phyloP scores from a whole-genome alignment of 2,113 vertebrate species.

The Chloebia gouldiae region DNA sequence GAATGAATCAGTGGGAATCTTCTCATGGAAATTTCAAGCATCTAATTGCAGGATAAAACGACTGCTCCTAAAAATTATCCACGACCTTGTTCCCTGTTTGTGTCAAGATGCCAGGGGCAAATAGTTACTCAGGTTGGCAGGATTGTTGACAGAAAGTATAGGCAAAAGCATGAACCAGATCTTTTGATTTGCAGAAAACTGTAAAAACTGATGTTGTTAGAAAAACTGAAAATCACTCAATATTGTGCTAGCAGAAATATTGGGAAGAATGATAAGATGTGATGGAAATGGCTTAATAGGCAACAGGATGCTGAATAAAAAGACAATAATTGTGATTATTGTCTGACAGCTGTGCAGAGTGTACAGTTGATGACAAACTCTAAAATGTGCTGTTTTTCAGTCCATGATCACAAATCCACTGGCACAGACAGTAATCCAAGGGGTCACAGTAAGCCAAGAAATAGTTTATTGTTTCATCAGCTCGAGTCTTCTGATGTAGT shows the following conservation, averaged over 20 bases:
- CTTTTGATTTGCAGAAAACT: conserved; percentile 3
- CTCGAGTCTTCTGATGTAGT: background rate
- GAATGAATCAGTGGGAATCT: background rate
- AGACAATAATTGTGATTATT: conserved; percentile 51
- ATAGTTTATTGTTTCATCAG: conserved; percentile 7
- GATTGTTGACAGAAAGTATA: background rate
- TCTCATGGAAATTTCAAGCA: background rate
- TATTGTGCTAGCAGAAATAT: conserved; percentile 18
- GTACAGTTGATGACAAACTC: background rate
- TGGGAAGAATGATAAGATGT: background rate
- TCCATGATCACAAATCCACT: background rate
- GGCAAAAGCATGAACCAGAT: background rate
- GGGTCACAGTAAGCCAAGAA: background rate
- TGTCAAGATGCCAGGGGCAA: background rate
- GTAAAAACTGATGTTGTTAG: background rate
- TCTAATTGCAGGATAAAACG: background rate
- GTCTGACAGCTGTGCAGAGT: conserved; percentile 48
- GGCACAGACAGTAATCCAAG: background rate
- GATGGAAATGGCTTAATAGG: conserved; percentile 32
- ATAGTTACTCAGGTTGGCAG: background rate
- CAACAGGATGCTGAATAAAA: conserved; percentile 42
- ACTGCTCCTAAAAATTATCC: background rate
- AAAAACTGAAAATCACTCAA: conserved; percentile 31
- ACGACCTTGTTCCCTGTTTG: background rate
- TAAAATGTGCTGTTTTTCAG: background rate